These are phyloP conservation scores for Acanthosepion lycidas DNA, from an alignment of 2,888 invertebrate genomes.

Conservation along the genomic window DNA sequence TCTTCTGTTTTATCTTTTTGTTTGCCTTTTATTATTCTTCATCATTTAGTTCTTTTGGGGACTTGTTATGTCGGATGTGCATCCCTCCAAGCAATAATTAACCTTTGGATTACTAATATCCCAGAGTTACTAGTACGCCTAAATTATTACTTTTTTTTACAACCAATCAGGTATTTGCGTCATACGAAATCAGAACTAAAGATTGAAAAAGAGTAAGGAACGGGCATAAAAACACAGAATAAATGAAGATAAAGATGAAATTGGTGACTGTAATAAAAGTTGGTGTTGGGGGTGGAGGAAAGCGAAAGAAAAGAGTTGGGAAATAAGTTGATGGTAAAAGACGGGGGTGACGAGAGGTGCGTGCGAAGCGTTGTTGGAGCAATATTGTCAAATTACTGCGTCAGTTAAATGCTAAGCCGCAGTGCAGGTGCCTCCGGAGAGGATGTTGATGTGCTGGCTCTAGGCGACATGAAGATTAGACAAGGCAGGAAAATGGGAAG, in stretches of 20 bases:
- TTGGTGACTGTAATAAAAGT: background rate
- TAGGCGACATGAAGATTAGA: background rate
- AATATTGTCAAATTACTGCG: constrained; percentile 9
- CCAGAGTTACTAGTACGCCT: background rate
- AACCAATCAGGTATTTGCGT: background rate
- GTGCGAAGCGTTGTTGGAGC: background rate
- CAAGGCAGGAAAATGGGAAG: background rate
- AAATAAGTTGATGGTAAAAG: background rate
- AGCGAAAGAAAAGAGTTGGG: background rate
- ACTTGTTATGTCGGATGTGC: background rate
- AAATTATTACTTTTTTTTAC: background rate
- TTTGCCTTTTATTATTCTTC: no score
- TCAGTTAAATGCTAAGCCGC: constrained; percentile 22
- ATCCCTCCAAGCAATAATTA: background rate
- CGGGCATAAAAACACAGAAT: background rate
- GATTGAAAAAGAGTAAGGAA: background rate
- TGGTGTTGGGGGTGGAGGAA: background rate
- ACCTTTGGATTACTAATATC: background rate
- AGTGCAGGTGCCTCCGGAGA: background rate
- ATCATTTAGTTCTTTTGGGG: no score
- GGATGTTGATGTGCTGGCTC: constrained; percentile 22
- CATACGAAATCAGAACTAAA: background rate
- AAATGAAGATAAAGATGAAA: background rate
- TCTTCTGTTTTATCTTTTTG: no score
- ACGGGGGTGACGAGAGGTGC: background rate